Evolutionary conservation across 2,113 vertebrate genomes (phyloP), one percentile per base, ranked within the genome.

Genomic region (Edolisoma coerulescens): DNA sequence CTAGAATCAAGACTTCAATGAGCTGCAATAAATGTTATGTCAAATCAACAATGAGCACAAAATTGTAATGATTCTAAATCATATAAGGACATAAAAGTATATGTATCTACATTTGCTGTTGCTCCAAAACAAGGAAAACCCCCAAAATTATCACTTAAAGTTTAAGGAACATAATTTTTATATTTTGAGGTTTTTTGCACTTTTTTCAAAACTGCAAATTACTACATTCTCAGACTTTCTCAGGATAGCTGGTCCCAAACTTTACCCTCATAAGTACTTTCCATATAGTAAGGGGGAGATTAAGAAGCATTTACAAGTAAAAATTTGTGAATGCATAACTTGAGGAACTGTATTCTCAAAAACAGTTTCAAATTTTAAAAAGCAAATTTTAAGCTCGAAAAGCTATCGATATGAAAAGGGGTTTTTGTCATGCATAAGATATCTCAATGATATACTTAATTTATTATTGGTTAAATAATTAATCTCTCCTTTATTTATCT

Each of bases 151-250:
- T 41, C 3, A 32, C 11, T 23, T 56, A 19, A 70, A 52, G 0
- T 61, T n/a, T 60, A 45, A 65, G 10, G 4, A 23, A 4, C 23
- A 4, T 30, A 16, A 5, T 32, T 50, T 68, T 77, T 28, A 23
- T 28, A 28, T 69, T 87, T 52, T 33, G 17, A 3, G 2, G 1
- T 1, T 0, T 60, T 59, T 37, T 27, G 3, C 4, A 28, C 23
- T 69, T 85, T 71, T 71, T 68, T 45, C 0, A 33, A 68, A 71
- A 50, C 7, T 52, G 3, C 0, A 54, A 33, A 45, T 73, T 26
- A 33, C 3, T n/a, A 8, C 3, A 24, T 74, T 73, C 22, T 60
- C 22, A 69, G 8, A 47, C 70, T 54, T 63, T 45, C 11, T 60
- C 30, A 39, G 17, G 4, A 37, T 7, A 70, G 4, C 10, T 54